These are phyloP conservation scores for Tenthredo amoena DNA, from an alignment of 2,888 invertebrate genomes.

Conservation along the genomic window DNA sequence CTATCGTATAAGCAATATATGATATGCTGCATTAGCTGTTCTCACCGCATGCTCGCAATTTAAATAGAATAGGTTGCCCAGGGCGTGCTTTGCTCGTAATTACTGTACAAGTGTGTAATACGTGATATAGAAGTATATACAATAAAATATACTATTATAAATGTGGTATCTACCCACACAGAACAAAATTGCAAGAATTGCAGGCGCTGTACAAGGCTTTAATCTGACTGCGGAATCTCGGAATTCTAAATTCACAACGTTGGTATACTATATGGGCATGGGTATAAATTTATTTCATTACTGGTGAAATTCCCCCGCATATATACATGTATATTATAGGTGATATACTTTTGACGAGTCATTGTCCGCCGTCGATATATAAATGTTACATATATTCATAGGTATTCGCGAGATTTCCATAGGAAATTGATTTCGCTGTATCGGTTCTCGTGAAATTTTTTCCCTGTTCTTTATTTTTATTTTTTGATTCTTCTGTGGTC, in stretches of 20 bases:
- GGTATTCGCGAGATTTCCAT: no score
- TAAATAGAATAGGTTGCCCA: slow-evolving; percentile 20
- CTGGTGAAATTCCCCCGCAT: background rate
- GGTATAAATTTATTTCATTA: background rate
- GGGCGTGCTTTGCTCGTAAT: slow-evolving; percentile 19
- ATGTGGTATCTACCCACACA: background rate
- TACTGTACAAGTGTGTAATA: background rate
- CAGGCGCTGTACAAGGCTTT: background rate
- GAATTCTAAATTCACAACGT: slow-evolving; percentile 45
- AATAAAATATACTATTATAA: background rate
- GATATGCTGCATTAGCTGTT: no score
- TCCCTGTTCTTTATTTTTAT: no score
- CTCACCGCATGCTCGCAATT: background rate
- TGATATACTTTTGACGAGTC: background rate
- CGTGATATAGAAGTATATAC: background rate
- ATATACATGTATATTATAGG: background rate
- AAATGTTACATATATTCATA: background rate
- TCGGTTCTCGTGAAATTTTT: no score
- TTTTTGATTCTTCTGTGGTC: no score
- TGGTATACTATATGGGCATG: background rate
- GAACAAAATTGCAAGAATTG: slow-evolving; percentile 4
- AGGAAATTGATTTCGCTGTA: no score
- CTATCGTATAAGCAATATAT: background rate
- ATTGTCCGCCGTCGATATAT: background rate
- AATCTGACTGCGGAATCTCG: slow-evolving; percentile 45